Evolutionary conservation across 2,113 vertebrate species (phyloP).

Genomic region (Hipposideros armiger): DNA sequence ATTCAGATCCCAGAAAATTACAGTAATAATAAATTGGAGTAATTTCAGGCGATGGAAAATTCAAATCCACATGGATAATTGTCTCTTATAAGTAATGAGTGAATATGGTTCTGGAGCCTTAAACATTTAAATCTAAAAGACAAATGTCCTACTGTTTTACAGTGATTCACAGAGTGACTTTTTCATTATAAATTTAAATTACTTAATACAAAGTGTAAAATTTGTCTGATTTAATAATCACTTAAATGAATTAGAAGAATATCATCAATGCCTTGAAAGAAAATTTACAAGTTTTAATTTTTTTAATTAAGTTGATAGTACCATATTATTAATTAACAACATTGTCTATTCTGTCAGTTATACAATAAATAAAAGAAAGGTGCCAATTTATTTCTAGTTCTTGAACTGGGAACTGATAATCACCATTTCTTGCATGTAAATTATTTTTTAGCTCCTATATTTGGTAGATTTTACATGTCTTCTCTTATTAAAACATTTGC

Average conservation of each 20-base stretch:
- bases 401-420: background rate
- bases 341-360: background rate
- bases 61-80: constrained; percentile 54
- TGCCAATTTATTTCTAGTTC: background rate
- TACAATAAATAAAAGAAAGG: background rate
- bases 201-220: background rate
- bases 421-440: background rate
- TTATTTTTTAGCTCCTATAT: background rate
- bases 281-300: background rate
- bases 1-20: constrained; percentile 79
- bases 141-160: constrained; percentile 32
- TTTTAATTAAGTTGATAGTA: constrained; percentile 1
- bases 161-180: background rate
- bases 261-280: background rate
- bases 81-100: constrained; percentile 54
- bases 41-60: constrained; percentile 67
- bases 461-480: background rate
- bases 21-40: constrained; percentile 55
- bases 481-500: constrained; percentile 6
- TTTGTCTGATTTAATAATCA: background rate
- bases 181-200: constrained; percentile 43
- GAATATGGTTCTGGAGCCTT: background rate
- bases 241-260: constrained; percentile 28
- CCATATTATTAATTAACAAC: background rate
- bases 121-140: constrained; percentile 60